These are phyloP conservation scores for Camelus dromedarius DNA, from an alignment of 2,113 vertebrate genomes.

Conservation along the genomic window DNA sequence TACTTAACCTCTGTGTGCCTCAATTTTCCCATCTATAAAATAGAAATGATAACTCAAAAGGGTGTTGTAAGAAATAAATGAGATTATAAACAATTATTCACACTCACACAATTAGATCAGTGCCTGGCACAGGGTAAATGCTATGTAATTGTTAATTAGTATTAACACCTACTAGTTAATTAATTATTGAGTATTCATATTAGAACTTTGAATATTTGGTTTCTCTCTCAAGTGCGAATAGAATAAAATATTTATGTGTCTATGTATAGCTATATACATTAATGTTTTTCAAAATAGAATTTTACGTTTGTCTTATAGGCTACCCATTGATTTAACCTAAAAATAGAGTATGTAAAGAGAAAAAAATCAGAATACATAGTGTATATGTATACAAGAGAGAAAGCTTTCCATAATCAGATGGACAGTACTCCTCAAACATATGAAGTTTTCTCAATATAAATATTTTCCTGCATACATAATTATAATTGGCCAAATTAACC, in stretches of 20 bases:
- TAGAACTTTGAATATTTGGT: background rate
- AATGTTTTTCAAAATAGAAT: background rate
- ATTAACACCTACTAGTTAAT: constrained; percentile 8
- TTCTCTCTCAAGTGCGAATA: background rate
- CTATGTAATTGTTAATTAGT: background rate
- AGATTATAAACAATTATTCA: background rate
- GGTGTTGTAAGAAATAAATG: background rate
- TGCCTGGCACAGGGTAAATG: background rate
- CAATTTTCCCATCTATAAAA: background rate
- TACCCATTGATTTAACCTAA: constrained; percentile 16
- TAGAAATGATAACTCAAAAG: background rate
- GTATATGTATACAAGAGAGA: background rate
- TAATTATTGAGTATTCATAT: background rate
- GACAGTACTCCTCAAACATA: background rate
- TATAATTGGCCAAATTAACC: background rate
- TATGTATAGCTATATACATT: background rate
- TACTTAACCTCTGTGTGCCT: background rate
- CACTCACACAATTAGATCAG: background rate
- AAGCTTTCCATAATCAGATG: background rate
- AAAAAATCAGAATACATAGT: background rate
- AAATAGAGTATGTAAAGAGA: background rate
- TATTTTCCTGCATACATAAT: constrained; percentile 32
- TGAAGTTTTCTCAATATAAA: background rate
- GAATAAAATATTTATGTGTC: constrained; percentile 15
- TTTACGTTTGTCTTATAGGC: constrained; percentile 34